Base-by-base conservation (phyloP, 2,797 vertebrate genomes). In the Esox lucius region DNA sequence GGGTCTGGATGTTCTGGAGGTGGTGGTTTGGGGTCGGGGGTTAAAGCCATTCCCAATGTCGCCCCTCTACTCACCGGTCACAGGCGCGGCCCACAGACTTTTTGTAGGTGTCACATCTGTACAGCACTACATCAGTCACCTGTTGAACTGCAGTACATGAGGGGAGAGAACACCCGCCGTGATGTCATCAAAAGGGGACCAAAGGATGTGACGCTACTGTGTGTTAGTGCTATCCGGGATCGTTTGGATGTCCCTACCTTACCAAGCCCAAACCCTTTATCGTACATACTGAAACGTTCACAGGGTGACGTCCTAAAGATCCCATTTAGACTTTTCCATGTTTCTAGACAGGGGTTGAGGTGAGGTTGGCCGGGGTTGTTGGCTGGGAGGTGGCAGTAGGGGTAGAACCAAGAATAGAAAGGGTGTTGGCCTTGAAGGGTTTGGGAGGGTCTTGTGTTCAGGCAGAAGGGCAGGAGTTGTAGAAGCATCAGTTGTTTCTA, bases 61-160 rank as follows among this genome's bases (percentile, higher is more conserved):
- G 22, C 56, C 11, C 22, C 24, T 64, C 62, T 70, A 84, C 84
- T 84, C 71, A 86, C 83, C 82, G 22, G 26, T 72, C 72, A 62
- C 78, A 51, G 68, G 74, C 15, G n/a, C 31, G 70, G 70, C 87
- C 81, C 75, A 88, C 87, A 84, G 86, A 75, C 74, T 80, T 86
- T 74, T 77, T 85, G 83, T 85, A 87, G 75, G 82, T 79, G 73
- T 86, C 77, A 64, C 76, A 78, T 73, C 82, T 84, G 80, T 82
- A 75, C 56, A 89, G 78, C 70, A 85, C 75, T 78, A 89, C 78
- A 56, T 84, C 78, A 46, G 84, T 84, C 75, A 85, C 84, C 83
- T 88, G 83, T 70, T 79, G 75, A 72, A 85, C 82, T 87, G 22
- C 56, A 24, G 56, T 59, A 59, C 53, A 24, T 9, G 9, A 74